Evolutionary conservation across 2,113 vertebrate species (phyloP).

Genomic region (Poecilia latipinna): DNA sequence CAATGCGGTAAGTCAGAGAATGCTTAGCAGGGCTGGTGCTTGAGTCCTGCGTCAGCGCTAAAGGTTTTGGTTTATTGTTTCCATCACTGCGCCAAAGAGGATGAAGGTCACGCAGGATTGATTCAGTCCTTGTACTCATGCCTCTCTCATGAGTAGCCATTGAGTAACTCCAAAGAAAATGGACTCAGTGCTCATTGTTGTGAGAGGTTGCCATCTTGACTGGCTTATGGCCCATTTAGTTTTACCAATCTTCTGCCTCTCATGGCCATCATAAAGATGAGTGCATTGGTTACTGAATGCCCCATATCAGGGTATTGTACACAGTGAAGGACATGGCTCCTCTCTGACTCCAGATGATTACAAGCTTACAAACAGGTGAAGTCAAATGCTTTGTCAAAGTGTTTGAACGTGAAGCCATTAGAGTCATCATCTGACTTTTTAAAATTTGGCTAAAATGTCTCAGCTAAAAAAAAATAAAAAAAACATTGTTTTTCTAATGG

Average conservation of each 20-base stretch:
- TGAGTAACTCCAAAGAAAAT: slow-evolving; percentile 23
- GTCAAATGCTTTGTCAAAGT: slow-evolving; percentile 2
- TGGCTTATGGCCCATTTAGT: slow-evolving; percentile 41
- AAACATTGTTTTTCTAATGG: too few relatives aligned
- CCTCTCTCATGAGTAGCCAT: neutral
- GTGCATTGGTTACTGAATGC: neutral
- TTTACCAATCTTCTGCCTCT: slow-evolving; percentile 30
- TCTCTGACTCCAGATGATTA: neutral
- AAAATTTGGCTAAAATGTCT: too few relatives aligned
- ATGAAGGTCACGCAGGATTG: slow-evolving; percentile 15
- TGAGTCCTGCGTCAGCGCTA: neutral
- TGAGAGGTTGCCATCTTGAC: slow-evolving; percentile 17
- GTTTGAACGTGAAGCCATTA: neutral
- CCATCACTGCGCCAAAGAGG: slow-evolving; percentile 16
- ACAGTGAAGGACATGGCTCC: slow-evolving; percentile 15
- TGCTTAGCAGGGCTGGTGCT: slow-evolving; percentile 1
- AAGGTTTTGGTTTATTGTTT: slow-evolving; percentile 17
- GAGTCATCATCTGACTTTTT: too few relatives aligned
- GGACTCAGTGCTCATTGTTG: slow-evolving; percentile 10
- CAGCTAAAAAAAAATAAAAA: too few relatives aligned
- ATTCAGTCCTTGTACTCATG: slow-evolving; percentile 24
- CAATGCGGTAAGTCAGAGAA: neutral
- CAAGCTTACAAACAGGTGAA: neutral
- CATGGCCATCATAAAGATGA: slow-evolving; percentile 29
- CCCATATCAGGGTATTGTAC: slow-evolving; percentile 6